Base-by-base conservation (phyloP, 2,888 invertebrate species). In the Glaucopsyche alexis region DNA sequence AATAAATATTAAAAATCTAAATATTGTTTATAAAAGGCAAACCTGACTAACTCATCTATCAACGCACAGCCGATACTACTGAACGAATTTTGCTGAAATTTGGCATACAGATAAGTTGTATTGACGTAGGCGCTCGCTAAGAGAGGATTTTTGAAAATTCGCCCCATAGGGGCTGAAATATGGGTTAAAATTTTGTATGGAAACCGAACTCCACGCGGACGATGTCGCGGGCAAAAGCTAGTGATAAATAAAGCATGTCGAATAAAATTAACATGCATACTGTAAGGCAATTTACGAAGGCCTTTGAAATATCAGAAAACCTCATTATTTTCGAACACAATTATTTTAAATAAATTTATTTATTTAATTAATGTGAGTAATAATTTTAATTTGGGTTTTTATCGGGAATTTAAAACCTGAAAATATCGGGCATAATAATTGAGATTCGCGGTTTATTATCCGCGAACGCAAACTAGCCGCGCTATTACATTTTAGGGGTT, bases 391-490 rank as follows among this genome's bases (percentile, higher is more conserved):
- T 47, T 11, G 0, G 47, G 11, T 47, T 47, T 47, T 47, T 38
- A 60, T 14, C 29, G 14, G 60, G 14, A 60, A 60, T 60, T 29
- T 60, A 13, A 60, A 60, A 60, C 60, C 29, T 6, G 29, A 29
- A 60, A 29, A 60, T 29, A 9, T 29, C 29, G 29, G 29, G 29
- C 29, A 55, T 55, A 52, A 11, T 55, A 29, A 55, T 60, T 60
- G 60, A 16, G 13, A 29, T 60, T 60, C 60, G 60, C 60, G 60
- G 60, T 52, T 52, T 16, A 52, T 52, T 52, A 16, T 16, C 52
- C 16, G 16, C 47, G 16, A 16, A 16, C 16, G 16, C 16, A 52
- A 52, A 52, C 16, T 16, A 2, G 16, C 16, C 16, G 16, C 16
- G 52, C 16, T 8, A 52, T 52, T 52, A 8, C 52, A 19, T 52